Evolutionary conservation across 1,140 invertebrate genomes (phyloP), one percentile per base, ranked within the genome.

Genomic region (Zaprionus nigranus): DNA sequence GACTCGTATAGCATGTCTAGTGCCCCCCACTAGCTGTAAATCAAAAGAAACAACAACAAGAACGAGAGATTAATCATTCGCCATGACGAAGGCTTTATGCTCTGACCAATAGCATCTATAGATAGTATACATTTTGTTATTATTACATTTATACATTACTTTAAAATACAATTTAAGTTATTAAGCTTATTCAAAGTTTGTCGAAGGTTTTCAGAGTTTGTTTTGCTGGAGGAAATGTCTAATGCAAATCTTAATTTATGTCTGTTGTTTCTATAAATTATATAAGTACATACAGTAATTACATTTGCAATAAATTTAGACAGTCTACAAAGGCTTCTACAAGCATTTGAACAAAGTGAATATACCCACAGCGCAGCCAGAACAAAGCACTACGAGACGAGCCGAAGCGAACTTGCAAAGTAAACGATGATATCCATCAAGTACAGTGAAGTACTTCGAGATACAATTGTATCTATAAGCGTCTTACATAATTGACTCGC

Each of bases 361-460:
- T 43, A 5, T 59, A 59, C 20, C 12, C 20, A 17, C 13, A 4
- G 46, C 12, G 24, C 38, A 26, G 6, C 3, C 5, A 26, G 4
- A 15, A 36, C 6, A 9, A 28, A 51, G 43, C 30, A 30, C 7
- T 3, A 9, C 36, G 12, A 30, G 43, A 13, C 11, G 12, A 34
- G 13, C 17, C 15, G 26, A 28, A 9, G 12, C 49, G 28, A 30
- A 30, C 30, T 54, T 67, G 59, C 58, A 40, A 71, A 49, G 28
- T 59, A 38, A 81, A 78, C 70, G 61, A 53, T 64, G 74, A 78
- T 59, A 81, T 84, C 82, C 64, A 86, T 85, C 82, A 82, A 59
- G 60, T 57, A 54, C 38, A 64, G n/a, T 36, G 67, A 40, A 12
- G 17, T 66, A 69, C 73, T 51, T 59, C 17, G 26, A 77, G 77